These are phyloP conservation scores for Chironomus tepperi DNA, from an alignment of 1,140 invertebrate genomes.

Conservation along the genomic window DNA sequence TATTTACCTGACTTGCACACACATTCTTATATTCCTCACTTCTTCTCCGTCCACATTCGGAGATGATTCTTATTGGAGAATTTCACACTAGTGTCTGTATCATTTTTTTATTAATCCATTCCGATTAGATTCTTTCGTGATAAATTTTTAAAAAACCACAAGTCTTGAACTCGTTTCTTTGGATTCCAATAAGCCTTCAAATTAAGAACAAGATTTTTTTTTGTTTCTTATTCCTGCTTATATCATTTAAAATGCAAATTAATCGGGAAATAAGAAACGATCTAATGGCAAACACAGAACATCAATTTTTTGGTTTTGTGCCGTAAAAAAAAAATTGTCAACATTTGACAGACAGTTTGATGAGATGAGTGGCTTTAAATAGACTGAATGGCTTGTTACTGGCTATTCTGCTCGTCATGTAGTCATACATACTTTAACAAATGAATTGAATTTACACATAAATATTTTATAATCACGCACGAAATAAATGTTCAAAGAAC, in stretches of 20 bases:
- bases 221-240: too few relatives aligned
- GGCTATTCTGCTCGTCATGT: background rate
- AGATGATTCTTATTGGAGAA: too few relatives aligned
- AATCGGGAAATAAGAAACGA: background rate
- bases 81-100: too few relatives aligned
- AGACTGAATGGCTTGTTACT: background rate
- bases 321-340: constrained; percentile 5
- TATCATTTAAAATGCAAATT: background rate
- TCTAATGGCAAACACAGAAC: background rate
- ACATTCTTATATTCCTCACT: too few relatives aligned
- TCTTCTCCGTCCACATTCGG: too few relatives aligned
- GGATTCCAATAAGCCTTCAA: background rate
- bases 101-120: background rate
- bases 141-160: background rate
- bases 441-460: background rate
- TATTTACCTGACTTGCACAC: too few relatives aligned
- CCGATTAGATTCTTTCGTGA: background rate
- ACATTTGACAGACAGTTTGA: background rate
- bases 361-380: constrained; percentile 6
- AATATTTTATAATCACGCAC: background rate
- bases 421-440: background rate
- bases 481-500: background rate
- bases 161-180: background rate
- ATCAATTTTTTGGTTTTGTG: background rate
- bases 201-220: background rate